phyloP scores from a whole-genome alignment of 2,888 invertebrate species.

The Tridacna gigas region DNA sequence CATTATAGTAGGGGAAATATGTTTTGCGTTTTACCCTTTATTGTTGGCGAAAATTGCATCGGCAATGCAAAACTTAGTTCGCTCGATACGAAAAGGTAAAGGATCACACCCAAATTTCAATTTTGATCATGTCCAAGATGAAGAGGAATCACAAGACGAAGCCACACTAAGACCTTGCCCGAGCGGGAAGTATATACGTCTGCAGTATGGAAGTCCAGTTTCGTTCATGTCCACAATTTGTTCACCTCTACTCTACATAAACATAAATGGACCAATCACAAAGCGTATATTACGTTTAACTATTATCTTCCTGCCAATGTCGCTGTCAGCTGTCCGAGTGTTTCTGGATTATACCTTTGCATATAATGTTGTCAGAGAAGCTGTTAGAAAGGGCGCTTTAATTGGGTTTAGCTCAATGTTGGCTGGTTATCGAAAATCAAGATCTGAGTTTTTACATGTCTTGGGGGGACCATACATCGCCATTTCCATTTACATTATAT shows the following conservation, averaged over 20 bases:
- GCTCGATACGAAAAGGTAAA: neutral
- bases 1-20: slow-evolving; percentile 40
- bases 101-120: neutral
- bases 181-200: neutral
- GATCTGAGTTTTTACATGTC: slow-evolving; percentile 24
- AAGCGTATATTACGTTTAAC: slow-evolving; percentile 24
- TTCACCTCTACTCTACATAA: slow-evolving; percentile 19
- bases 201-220: slow-evolving; percentile 28
- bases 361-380: slow-evolving; percentile 15
- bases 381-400: slow-evolving; percentile 42
- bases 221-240: slow-evolving; percentile 32
- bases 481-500: slow-evolving; percentile 29
- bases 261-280: slow-evolving; percentile 10
- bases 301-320: slow-evolving; percentile 32
- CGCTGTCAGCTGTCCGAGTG: slow-evolving; percentile 19
- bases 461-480: slow-evolving; percentile 46
- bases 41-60: slow-evolving; percentile 35
- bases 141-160: neutral
- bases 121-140: neutral
- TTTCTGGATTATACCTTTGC: slow-evolving; percentile 35
- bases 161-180: neutral
- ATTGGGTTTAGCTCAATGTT: slow-evolving; percentile 52
- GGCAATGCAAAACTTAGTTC: neutral
- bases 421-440: slow-evolving; percentile 22
- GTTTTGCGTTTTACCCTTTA: slow-evolving; percentile 48